These are phyloP conservation scores for Albula goreensis DNA, from an alignment of 2,113 vertebrate species.

Conservation along the genomic window DNA sequence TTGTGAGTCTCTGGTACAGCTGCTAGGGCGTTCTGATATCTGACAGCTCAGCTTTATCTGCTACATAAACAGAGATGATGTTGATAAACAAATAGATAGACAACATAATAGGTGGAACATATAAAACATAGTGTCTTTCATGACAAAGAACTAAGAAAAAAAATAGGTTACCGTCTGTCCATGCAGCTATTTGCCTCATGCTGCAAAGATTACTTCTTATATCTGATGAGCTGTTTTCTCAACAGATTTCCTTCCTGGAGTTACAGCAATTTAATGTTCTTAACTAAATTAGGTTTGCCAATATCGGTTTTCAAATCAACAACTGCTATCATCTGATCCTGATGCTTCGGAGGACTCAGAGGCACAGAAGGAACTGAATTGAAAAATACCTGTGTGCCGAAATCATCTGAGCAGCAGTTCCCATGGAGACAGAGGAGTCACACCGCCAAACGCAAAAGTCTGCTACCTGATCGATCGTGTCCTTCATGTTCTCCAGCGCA, in stretches of 20 bases:
- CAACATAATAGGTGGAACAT: background rate
- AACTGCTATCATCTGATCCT: slow-evolving; percentile 1
- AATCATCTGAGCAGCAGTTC: background rate
- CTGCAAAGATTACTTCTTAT: background rate
- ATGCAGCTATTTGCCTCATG: background rate
- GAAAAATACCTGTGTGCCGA: background rate
- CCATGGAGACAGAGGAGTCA: slow-evolving; percentile 8
- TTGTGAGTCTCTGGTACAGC: background rate
- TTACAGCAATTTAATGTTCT: background rate
- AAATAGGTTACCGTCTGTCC: background rate
- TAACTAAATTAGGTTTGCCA: background rate
- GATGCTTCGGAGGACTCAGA: background rate
- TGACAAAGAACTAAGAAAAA: background rate
- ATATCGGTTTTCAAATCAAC: background rate
- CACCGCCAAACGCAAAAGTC: background rate
- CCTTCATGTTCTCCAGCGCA: background rate
- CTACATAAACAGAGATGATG: background rate
- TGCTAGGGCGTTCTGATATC: background rate
- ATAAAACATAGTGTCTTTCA: background rate
- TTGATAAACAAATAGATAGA: background rate
- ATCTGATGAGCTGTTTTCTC: background rate
- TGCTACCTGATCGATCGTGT: background rate
- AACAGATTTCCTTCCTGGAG: background rate
- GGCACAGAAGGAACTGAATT: background rate
- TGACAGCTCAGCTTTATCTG: background rate